Percentiles rank a stretch among this genome's conserved stretches.
Conservation (phyloP, 2,797 vertebrate species). For the Fringilla coelebs region DNA sequence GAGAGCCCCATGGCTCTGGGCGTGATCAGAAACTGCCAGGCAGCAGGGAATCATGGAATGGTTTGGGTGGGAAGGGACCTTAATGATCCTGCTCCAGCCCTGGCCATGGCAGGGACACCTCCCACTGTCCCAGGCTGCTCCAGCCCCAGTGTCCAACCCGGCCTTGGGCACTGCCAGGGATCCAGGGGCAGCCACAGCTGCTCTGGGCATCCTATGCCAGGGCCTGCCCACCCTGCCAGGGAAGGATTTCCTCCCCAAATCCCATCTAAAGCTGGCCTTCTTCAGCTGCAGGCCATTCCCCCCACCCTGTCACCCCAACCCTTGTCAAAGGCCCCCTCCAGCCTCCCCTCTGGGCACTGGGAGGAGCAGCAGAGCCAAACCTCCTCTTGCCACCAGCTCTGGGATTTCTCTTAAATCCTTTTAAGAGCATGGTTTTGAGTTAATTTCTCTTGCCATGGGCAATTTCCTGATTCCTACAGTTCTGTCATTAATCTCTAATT, state of each 20-base stretch:
- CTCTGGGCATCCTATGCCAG: background rate
- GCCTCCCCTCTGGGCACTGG: background rate
- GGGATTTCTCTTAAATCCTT: background rate
- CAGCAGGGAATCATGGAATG: background rate
- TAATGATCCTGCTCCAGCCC: rapidly evolving
- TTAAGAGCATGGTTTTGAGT: background rate
- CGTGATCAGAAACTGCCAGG: background rate
- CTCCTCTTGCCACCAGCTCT: background rate
- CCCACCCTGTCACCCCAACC: background rate
- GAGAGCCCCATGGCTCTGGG: background rate
- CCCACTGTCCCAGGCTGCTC: background rate
- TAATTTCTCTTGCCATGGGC: background rate
- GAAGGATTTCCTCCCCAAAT: background rate
- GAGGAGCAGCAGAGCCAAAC: background rate
- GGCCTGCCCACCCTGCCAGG: rapidly evolving
- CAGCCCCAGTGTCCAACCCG: background rate
- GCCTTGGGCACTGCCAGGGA: background rate
- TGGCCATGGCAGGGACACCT: background rate
- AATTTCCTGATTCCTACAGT: background rate
- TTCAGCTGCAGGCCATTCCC: background rate
- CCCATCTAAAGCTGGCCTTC: background rate
- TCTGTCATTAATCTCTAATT: background rate
- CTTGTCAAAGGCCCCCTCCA: background rate
- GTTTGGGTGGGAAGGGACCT: background rate
- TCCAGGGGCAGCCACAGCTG: background rate